Evolutionary conservation across 2,888 invertebrate genomes (phyloP).

Genomic region (Ophioninae sp.): DNA sequence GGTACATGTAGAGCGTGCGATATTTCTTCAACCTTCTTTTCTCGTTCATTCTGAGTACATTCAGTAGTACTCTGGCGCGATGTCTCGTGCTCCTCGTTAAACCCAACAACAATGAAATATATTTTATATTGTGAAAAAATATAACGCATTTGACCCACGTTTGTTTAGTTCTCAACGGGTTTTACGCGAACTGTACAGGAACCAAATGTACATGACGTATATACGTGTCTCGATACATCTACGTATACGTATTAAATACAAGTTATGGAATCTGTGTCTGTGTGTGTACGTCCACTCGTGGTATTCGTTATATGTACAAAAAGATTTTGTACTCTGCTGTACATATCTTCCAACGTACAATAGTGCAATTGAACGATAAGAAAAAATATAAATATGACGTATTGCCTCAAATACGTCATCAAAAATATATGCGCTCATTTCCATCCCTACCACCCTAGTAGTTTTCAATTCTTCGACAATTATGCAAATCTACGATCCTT

Average conservation of each 20-base stretch:
- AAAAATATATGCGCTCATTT: slow-evolving; percentile 39
- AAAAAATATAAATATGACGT: slow-evolving; percentile 19
- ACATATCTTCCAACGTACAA: slow-evolving; percentile 23
- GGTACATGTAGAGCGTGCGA: slow-evolving; percentile 38
- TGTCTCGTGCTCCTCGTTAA: neutral
- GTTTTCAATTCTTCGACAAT: slow-evolving; percentile 5
- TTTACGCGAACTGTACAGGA: slow-evolving; percentile 61
- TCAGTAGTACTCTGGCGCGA: neutral
- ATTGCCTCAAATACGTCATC: slow-evolving; percentile 29
- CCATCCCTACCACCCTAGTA: slow-evolving; percentile 8
- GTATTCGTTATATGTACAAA: slow-evolving; percentile 35
- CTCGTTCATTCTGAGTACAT: slow-evolving; percentile 1
- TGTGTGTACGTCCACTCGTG: neutral
- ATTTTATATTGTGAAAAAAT: slow-evolving; percentile 66
- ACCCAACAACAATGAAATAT: slow-evolving; percentile 65
- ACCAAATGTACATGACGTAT: slow-evolving; percentile 60
- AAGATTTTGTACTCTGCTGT: slow-evolving; percentile 15
- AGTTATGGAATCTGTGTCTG: slow-evolving; percentile 24
- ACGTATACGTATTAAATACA: slow-evolving; percentile 52
- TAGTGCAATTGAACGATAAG: slow-evolving; percentile 1
- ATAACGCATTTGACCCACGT: slow-evolving; percentile 62
- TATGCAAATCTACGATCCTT: slow-evolving; percentile 5
- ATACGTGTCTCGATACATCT: slow-evolving; percentile 51
- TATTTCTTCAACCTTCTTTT: neutral
- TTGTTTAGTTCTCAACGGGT: slow-evolving; percentile 30